Evolutionary conservation across 2,797 vertebrate genomes (phyloP).

Genomic region (Crenichthys baileyi): DNA sequence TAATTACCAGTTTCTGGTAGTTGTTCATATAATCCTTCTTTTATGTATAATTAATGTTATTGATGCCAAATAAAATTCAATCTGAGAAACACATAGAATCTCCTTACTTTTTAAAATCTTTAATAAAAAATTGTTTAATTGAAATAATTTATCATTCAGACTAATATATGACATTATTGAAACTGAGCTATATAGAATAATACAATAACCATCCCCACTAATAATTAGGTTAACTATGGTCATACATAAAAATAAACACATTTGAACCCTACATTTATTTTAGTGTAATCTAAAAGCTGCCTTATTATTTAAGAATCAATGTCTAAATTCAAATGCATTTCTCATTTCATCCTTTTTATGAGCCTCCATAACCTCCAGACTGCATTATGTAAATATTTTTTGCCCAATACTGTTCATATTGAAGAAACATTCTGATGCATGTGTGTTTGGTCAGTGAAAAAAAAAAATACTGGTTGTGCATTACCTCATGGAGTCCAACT

Average conservation of each 20-base stretch:
- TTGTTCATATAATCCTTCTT: neutral
- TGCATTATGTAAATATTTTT: neutral
- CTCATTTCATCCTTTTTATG: neutral
- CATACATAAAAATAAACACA: neutral
- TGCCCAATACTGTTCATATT: neutral
- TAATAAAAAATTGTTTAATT: neutral
- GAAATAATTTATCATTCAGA: neutral
- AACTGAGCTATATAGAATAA: neutral
- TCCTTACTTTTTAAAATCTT: neutral
- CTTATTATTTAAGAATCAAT: neutral
- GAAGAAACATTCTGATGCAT: neutral
- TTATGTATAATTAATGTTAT: neutral
- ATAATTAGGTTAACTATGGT: neutral
- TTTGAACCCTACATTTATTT: neutral
- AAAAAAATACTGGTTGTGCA: neutral
- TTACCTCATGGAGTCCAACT: neutral
- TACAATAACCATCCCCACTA: too few species aligned
- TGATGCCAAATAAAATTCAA: neutral
- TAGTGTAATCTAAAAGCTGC: neutral
- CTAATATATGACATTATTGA: neutral
- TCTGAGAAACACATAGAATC: neutral
- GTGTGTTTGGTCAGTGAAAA: neutral
- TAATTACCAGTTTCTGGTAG: neutral
- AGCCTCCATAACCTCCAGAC: neutral
- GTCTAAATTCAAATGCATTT: neutral